Evolutionary conservation across 2,888 invertebrate species (phyloP), one percentile per base, ranked within the genome.

Genomic region (Euspilapteryx auroguttella): DNA sequence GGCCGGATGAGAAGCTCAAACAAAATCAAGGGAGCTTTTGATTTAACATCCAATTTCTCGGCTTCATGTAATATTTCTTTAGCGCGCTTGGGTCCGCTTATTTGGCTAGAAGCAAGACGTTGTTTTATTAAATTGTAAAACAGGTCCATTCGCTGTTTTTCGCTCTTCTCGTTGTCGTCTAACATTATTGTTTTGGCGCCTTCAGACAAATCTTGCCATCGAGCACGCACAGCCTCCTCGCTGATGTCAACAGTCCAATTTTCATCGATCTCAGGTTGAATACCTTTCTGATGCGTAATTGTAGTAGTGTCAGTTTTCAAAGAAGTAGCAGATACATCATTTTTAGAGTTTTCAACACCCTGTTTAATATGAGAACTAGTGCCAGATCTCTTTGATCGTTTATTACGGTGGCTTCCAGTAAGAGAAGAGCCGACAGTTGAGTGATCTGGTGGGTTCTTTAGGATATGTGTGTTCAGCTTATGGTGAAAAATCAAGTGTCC

Each of bases 381-480:
- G n/a, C n/a, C n/a, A n/a, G n/a, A n/a, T n/a, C n/a, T n/a, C n/a
- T n/a, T n/a, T n/a, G n/a, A n/a, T n/a, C n/a, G n/a, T n/a, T n/a
- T n/a, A n/a, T n/a, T n/a, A n/a, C n/a, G n/a, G n/a, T n/a, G n/a
- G n/a, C n/a, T n/a, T n/a, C n/a, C n/a, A n/a, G n/a, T n/a, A n/a
- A n/a, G n/a, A n/a, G n/a, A n/a, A n/a, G n/a, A n/a, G n/a, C n/a
- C n/a, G n/a, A n/a, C n/a, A n/a, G n/a, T n/a, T n/a, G n/a, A n/a
- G 36, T 79, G 56, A 39, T 87, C 89, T 34, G 99, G 98, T 42
- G 99, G 99, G 80, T 99, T 98, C 78, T 99, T 99, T 42, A 99
- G 78, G 51, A 99, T 99, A 79, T 90, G 99, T 4, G 98, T 97
- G 59, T 97, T 95, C 44, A 99, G 83, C 66, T 97, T 97, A 69